These are phyloP conservation scores for Meleagris gallopavo DNA, from an alignment of 2,113 vertebrate species.

Conservation along the genomic window DNA sequence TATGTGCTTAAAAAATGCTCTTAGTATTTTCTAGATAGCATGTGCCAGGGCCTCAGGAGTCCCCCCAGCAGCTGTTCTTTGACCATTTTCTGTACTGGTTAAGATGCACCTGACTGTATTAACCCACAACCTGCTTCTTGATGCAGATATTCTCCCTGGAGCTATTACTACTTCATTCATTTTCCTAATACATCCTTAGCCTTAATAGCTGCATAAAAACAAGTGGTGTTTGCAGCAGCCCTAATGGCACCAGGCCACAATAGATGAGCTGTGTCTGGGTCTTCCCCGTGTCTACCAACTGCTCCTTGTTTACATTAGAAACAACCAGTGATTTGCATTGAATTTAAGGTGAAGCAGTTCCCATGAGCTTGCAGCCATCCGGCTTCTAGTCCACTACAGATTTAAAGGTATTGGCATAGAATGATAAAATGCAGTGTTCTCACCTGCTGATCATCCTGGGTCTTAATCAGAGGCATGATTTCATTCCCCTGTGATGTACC, in stretches of 20 bases:
- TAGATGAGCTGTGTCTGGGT: background rate
- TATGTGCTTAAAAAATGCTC: background rate
- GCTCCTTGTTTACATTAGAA: background rate
- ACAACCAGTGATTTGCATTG: background rate
- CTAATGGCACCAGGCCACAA: background rate
- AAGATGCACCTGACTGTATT: background rate
- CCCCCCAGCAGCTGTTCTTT: slow-evolving; percentile 24
- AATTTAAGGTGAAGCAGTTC: background rate
- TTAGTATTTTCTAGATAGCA: background rate
- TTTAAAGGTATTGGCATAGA: background rate
- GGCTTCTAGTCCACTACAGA: background rate
- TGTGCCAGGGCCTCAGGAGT: background rate
- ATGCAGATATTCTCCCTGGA: background rate
- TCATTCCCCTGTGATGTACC: background rate
- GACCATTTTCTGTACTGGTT: background rate
- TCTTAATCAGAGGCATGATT: background rate
- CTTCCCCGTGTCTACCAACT: background rate
- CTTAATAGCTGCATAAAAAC: background rate
- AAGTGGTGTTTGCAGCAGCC: background rate
- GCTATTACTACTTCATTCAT: background rate
- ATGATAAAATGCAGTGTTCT: background rate
- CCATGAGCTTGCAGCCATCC: background rate
- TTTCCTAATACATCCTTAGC: background rate
- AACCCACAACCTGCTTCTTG: background rate
- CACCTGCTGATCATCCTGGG: background rate